Evolutionary conservation across 2,113 vertebrate species (phyloP).

Genomic region (Platanista minor): DNA sequence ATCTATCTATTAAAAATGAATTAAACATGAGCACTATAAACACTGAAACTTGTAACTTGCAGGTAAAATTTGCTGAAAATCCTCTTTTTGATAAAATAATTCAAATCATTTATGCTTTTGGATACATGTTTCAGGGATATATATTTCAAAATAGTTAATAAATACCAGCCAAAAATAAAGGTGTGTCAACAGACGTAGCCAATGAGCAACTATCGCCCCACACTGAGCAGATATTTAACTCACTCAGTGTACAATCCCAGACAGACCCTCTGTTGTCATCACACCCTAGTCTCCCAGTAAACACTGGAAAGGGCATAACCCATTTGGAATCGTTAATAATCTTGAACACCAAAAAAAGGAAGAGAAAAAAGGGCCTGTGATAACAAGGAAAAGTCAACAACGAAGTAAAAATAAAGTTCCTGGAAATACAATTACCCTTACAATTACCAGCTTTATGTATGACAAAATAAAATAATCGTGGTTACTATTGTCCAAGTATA

Average conservation of each 20-base stretch:
- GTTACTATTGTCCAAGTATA: background rate
- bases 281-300: background rate
- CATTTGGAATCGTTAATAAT: background rate
- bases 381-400: background rate
- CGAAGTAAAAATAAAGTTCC: background rate
- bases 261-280: background rate
- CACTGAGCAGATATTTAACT: background rate
- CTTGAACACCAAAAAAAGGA: background rate
- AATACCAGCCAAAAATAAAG: background rate
- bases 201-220: background rate
- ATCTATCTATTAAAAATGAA: background rate
- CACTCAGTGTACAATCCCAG: background rate
- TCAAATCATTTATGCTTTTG: background rate
- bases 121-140: background rate
- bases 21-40: background rate
- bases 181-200: background rate
- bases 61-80: background rate
- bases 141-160: background rate
- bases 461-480: conserved; percentile 23
- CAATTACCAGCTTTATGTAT: background rate
- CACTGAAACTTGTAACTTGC: background rate
- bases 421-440: conserved; percentile 10
- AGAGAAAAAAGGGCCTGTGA: rapidly evolving
- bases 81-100: background rate
- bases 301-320: background rate